These are phyloP conservation scores for Hylyphantes graminicola DNA, from an alignment of 1,140 invertebrate species.

Conservation along the genomic window DNA sequence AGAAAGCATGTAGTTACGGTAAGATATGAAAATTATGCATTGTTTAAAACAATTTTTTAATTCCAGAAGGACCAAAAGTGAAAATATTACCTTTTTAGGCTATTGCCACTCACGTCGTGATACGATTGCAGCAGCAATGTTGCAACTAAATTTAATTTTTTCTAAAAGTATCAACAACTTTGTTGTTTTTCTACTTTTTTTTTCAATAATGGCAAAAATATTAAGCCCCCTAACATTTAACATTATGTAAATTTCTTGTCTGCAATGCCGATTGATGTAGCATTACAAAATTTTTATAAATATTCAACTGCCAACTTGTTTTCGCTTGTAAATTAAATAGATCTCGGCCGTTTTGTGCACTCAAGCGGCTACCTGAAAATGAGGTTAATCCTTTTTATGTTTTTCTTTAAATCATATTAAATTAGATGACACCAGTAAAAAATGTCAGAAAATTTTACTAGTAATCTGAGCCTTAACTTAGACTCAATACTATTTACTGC, in stretches of 20 bases:
- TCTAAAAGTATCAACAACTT: constrained; percentile 27
- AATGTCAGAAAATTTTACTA: not conserved
- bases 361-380: constrained; percentile 46
- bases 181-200: constrained; percentile 27
- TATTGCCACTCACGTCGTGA: too few species aligned
- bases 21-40: too few species aligned
- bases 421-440: too few species aligned
- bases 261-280: constrained; percentile 7
- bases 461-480: not conserved
- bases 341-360: constrained; percentile 23
- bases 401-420: not conserved
- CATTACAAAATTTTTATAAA: not conserved
- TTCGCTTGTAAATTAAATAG: not conserved
- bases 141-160: constrained; percentile 5
- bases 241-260: not conserved
- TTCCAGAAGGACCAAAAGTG: too few species aligned
- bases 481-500: not conserved
- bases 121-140: not conserved
- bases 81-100: too few species aligned
- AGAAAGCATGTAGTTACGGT: too few species aligned
- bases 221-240: not conserved
- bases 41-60: too few species aligned
- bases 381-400: constrained; percentile 16
- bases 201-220: not conserved
- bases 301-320: not conserved